Evolutionary conservation across 2,113 vertebrate genomes (phyloP), one percentile per base, ranked within the genome.

Genomic region (Tragelaphus strepsiceros): DNA sequence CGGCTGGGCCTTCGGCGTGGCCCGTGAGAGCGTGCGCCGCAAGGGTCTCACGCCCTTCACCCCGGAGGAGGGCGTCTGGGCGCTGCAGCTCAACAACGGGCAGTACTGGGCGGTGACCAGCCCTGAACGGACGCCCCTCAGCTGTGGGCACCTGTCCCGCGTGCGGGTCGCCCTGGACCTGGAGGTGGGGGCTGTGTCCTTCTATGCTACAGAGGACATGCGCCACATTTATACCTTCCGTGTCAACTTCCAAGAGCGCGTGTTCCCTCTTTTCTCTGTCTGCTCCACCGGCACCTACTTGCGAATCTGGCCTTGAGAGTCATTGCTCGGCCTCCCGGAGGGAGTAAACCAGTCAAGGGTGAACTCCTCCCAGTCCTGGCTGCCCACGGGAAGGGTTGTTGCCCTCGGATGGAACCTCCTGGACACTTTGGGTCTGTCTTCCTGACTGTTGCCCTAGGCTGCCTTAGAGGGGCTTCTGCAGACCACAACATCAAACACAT

Each of bases 1-100:
- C 0, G 99, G 99, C 90, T 99, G 99, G 99, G 99, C 99, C 32
- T 99, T 99, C 0, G 99, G 99, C 0, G 99, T 99, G 97, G 99
- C 99, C 94, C 98, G 93, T 0, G 99, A 99, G 22, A 99, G 99
- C 0, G 97, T 99, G 0, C 95, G 98, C 17, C 98, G 99, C 96
- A 99, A 99, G 94, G 99, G 99, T 0, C 94, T 99, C 80, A 99
- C 98, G 0, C 99, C 98, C 58, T 99, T 99, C 85, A 98, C 98
- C 0, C 99, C 99, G 0, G 99, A 99, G n/a, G 99, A 99, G 71
- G 99, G 99, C 0, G 98, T 99, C 51, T 99, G 99, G 99, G 99
- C 99, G 0, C 5, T 99, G 78, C 98, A 99, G 96, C 99, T 98
- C 53, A 98, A 99, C 0, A 90, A 97, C 0, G 98, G 99, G 0